phyloP scores from a whole-genome alignment of 2,888 invertebrate genomes.

The Hyposoter dolosus region DNA sequence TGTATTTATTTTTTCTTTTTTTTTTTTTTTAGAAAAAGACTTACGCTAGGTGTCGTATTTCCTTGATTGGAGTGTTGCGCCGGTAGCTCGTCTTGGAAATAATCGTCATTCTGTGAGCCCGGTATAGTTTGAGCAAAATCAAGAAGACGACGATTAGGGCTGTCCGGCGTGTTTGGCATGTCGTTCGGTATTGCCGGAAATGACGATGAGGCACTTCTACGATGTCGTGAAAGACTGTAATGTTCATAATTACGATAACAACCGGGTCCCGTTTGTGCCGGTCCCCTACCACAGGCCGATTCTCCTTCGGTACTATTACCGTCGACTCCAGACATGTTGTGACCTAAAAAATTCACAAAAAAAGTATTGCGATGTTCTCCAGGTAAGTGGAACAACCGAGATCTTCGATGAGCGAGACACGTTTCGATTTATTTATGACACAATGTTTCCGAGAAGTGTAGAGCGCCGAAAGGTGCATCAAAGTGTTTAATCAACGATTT shows the following conservation, averaged over 20 bases:
- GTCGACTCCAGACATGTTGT: conserved; percentile 96
- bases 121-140: conserved; percentile 83
- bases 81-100: conserved; percentile 82
- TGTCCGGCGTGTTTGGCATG: conserved; percentile 82
- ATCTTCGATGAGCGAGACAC: conserved; percentile 9
- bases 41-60: conserved; percentile 83
- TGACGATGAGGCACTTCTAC: conserved; percentile 86
- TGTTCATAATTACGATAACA: conserved; percentile 93
- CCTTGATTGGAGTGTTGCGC: conserved; percentile 81
- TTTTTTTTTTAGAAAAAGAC: conserved; percentile 69
- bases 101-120: conserved; percentile 81
- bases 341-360: conserved; percentile 87
- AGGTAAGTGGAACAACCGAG: not conserved
- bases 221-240: conserved; percentile 85
- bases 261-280: conserved; percentile 90
- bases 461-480: not conserved
- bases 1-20: not conserved
- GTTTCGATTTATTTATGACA: not conserved
- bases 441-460: conserved; percentile 1
- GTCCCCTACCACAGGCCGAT: conserved; percentile 87
- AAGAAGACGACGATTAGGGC: conserved; percentile 82
- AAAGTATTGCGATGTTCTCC: conserved; percentile 18
- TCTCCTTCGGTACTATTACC: conserved; percentile 93
- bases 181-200: conserved; percentile 82
- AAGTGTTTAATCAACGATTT: not conserved